Evolutionary conservation across 2,113 vertebrate species (phyloP).

Genomic region (Dicerorhinus sumatrensis): DNA sequence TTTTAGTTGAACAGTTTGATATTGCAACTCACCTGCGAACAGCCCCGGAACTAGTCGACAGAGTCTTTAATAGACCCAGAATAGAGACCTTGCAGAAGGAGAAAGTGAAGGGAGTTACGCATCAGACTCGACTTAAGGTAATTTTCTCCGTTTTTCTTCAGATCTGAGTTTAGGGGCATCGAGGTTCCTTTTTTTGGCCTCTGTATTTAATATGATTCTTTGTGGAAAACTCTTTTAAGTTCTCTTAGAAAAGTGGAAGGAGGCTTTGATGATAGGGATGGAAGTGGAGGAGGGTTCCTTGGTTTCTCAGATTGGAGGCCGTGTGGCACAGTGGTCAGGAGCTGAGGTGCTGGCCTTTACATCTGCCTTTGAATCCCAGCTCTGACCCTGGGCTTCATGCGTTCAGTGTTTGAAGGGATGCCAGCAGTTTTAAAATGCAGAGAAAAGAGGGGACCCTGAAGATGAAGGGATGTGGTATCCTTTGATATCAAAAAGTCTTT

Average conservation of each 20-base stretch:
- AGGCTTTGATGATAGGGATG: background rate
- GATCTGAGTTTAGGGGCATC: background rate
- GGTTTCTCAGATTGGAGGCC: background rate
- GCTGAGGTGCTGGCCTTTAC: background rate
- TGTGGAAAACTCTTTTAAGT: background rate
- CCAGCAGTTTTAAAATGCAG: background rate
- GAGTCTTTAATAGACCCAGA: constrained; percentile 95
- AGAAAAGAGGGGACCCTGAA: background rate
- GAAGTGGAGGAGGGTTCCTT: background rate
- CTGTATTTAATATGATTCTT: background rate
- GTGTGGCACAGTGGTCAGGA: background rate
- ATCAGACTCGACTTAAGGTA: constrained; percentile 86
- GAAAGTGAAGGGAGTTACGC: constrained; percentile 89
- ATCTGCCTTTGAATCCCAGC: constrained; percentile 1
- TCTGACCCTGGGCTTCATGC: background rate
- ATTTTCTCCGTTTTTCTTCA: background rate
- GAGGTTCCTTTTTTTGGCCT: background rate
- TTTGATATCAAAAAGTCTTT: constrained; percentile 41
- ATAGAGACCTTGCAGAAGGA: constrained; percentile 91
- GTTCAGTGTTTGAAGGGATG: constrained; percentile 1
- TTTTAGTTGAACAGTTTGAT: constrained; percentile 92
- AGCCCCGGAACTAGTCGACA: constrained; percentile 90
- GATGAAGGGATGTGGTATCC: background rate
- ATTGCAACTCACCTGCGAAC: constrained; percentile 93
- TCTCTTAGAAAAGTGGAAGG: background rate